phyloP scores from a whole-genome alignment of 2,113 vertebrate genomes.

The Mus spicilegus region DNA sequence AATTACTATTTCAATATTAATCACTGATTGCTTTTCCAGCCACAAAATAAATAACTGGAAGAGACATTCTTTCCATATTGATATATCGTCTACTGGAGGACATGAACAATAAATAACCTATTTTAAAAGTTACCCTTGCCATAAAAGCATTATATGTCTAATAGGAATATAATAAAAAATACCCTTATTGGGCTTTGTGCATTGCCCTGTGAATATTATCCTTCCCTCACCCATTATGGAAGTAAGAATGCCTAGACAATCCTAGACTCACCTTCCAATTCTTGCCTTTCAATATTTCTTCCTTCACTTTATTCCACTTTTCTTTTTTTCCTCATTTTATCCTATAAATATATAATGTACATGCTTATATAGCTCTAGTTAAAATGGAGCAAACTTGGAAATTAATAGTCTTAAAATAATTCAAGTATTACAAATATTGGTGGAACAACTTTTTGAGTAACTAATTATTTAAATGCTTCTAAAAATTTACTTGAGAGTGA shows the following conservation, averaged over 20 bases:
- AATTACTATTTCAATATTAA: constrained; percentile 20
- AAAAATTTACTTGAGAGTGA: background rate
- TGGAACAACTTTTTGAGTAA: background rate
- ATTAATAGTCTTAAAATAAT: background rate
- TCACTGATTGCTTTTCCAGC: background rate
- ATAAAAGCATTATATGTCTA: background rate
- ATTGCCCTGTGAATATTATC: background rate
- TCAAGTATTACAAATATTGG: background rate
- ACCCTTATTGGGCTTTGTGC: background rate
- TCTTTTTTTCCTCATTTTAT: fast-evolving
- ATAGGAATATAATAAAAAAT: background rate
- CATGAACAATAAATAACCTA: background rate
- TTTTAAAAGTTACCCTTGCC: background rate
- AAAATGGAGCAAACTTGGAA: background rate
- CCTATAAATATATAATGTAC: background rate
- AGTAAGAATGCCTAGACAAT: background rate
- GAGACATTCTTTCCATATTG: background rate
- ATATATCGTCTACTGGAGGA: background rate
- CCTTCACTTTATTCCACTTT: too few relatives aligned
- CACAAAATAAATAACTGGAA: background rate
- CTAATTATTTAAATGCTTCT: background rate
- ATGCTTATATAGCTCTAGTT: background rate
- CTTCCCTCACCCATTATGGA: background rate
- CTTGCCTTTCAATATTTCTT: background rate
- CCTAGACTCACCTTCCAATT: background rate